Conservation (phyloP, 2,113 vertebrate species). For the Ploceus nigricollis region DNA sequence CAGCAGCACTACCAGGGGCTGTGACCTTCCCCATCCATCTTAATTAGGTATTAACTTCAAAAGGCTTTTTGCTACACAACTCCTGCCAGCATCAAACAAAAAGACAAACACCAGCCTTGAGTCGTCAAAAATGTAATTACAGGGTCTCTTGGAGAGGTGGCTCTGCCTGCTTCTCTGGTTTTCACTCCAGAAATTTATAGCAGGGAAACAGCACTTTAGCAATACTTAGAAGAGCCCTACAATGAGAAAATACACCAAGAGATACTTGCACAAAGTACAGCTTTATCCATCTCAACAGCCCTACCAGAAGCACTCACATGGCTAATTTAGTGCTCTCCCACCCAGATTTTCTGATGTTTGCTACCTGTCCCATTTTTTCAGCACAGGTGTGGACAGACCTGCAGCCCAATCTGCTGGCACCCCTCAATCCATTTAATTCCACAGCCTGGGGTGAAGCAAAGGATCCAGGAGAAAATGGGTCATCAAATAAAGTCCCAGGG, state of each 20-base stretch:
- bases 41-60: slow-evolving; percentile 61
- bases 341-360: background rate
- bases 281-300: background rate
- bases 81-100: slow-evolving; percentile 53
- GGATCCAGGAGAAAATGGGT: background rate
- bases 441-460: background rate
- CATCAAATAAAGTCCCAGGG: background rate
- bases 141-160: slow-evolving; percentile 46
- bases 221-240: background rate
- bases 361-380: background rate
- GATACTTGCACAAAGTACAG: background rate
- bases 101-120: slow-evolving; percentile 66
- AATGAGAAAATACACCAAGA: background rate
- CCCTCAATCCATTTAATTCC: background rate
- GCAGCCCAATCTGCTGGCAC: background rate
- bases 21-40: slow-evolving; percentile 47
- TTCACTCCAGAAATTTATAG: slow-evolving; percentile 42
- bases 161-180: background rate
- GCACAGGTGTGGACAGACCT: background rate
- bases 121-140: slow-evolving; percentile 64
- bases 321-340: background rate
- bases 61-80: slow-evolving; percentile 1
- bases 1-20: background rate
- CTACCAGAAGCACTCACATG: background rate
- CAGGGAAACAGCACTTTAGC: background rate